Evolutionary conservation across 2,797 vertebrate genomes (phyloP).

Genomic region (Phataginus tetradactyla): DNA sequence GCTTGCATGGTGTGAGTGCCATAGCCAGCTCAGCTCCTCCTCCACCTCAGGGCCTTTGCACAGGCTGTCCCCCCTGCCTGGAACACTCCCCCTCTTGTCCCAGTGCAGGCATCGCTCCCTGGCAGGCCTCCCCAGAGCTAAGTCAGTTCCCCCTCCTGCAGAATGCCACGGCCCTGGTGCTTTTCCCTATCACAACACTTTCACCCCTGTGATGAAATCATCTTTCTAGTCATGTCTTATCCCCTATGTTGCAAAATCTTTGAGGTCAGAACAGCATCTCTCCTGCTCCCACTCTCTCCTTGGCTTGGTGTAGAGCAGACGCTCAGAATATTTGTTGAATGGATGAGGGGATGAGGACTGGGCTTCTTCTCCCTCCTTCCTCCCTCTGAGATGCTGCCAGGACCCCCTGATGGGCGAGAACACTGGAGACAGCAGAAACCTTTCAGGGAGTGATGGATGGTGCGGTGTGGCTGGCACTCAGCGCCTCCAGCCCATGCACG

Average conservation of each 20-base stretch:
- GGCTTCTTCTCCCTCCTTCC: not conserved
- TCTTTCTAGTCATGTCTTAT: not conserved
- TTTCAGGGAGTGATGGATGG: constrained; percentile 54
- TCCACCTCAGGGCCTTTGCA: not conserved
- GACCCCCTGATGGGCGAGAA: constrained; percentile 20
- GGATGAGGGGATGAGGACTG: not conserved
- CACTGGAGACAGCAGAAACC: constrained; percentile 55
- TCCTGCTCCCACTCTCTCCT: not conserved
- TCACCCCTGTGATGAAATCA: not conserved
- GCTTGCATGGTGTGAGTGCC: not conserved
- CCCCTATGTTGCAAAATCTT: not conserved
- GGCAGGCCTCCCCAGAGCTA: not conserved
- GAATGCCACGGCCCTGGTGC: not conserved
- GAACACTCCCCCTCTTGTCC: not conserved
- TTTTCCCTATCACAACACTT: not conserved
- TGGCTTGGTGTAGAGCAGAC: not conserved
- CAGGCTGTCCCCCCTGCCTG: not conserved
- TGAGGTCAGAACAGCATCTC: not conserved
- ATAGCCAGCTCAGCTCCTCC: not conserved
- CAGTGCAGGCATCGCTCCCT: not conserved
- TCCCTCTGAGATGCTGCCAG: not conserved
- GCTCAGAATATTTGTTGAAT: not conserved
- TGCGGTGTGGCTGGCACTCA: constrained; percentile 34
- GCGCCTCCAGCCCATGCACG: constrained; percentile 24
- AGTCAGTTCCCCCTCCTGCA: not conserved